Percentiles rank a stretch among this genome's conserved stretches.
Conservation (phyloP, 2,888 invertebrate genomes). For the Morinoia aosen region DNA sequence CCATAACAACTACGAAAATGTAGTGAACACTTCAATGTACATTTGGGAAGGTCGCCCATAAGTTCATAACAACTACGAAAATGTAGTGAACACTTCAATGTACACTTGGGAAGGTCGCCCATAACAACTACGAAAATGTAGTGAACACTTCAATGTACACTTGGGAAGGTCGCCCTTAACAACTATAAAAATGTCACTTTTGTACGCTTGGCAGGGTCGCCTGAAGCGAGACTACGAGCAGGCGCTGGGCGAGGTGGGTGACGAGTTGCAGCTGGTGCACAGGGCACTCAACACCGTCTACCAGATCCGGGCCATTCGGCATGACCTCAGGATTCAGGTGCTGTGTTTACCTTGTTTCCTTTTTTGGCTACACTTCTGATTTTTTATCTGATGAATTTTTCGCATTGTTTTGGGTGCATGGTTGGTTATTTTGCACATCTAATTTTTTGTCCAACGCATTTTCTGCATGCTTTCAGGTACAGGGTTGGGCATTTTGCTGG, state of each 20-base stretch:
- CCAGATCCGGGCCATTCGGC: slow-evolving; percentile 89
- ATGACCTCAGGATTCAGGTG: slow-evolving; percentile 87
- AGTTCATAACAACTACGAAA: too few species aligned
- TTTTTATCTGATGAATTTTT: background rate
- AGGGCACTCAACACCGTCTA: slow-evolving; percentile 88
- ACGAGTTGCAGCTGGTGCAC: slow-evolving; percentile 86
- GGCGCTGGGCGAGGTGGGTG: slow-evolving; percentile 84
- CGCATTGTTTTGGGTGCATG: background rate
- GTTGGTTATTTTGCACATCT: too few species aligned
- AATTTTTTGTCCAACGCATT: too few species aligned
- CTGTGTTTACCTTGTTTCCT: slow-evolving; percentile 7
- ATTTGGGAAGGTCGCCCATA: slow-evolving; percentile 76
- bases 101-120: slow-evolving; percentile 76
- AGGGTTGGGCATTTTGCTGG: too few species aligned
- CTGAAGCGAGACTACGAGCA: slow-evolving; percentile 84
- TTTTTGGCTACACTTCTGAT: background rate
- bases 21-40: background rate
- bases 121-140: too few species aligned
- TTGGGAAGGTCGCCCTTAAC: too few species aligned
- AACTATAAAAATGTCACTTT: background rate
- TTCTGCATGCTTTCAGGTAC: too few species aligned
- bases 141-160: too few species aligned
- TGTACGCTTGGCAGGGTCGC: slow-evolving; percentile 77
- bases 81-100: background rate
- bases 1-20: slow-evolving; percentile 53